Percentiles rank a stretch among this genome's conserved stretches.
These are phyloP conservation scores for Papio anubis DNA, from an alignment of 2,113 vertebrate species.

Conservation along the genomic window DNA sequence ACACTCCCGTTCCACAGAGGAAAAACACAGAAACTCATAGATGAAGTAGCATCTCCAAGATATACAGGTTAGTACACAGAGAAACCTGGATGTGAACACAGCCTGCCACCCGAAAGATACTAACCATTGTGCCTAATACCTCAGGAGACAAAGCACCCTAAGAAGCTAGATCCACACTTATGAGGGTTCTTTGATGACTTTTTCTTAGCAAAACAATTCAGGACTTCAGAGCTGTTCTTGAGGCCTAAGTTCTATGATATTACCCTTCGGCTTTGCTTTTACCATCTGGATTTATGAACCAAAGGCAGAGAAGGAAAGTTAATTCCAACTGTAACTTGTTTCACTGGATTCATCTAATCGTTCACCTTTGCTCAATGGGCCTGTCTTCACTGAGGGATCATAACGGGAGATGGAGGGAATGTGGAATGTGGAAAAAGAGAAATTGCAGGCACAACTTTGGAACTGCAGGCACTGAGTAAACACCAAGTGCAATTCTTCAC, in stretches of 20 bases:
- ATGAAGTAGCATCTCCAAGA: background rate
- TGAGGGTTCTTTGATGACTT: background rate
- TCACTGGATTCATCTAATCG: conserved; percentile 12
- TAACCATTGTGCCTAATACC: background rate
- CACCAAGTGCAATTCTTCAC: conserved; percentile 59
- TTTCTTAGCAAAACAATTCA: conserved; percentile 30
- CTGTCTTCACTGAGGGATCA: conserved; percentile 54
- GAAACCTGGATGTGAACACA: background rate
- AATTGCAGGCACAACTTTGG: conserved; percentile 56
- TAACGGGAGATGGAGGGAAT: conserved; percentile 52
- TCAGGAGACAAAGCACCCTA: background rate
- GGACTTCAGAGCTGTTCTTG: background rate
- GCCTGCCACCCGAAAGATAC: background rate
- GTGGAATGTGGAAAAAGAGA: conserved; percentile 63
- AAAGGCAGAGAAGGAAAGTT: conserved; percentile 32
- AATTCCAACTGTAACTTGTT: conserved; percentile 26
- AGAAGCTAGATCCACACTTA: background rate
- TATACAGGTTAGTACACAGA: background rate
- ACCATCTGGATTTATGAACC: conserved; percentile 57
- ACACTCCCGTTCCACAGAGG: background rate
- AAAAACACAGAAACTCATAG: background rate
- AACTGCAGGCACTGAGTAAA: conserved; percentile 66
- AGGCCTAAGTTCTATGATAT: conserved; percentile 4
- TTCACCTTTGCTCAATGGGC: conserved; percentile 54
- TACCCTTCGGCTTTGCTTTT: conserved; percentile 13